Evolutionary conservation across 2,888 invertebrate species (phyloP), one percentile per base, ranked within the genome.

Genomic region (Autographa pulchrina): DNA sequence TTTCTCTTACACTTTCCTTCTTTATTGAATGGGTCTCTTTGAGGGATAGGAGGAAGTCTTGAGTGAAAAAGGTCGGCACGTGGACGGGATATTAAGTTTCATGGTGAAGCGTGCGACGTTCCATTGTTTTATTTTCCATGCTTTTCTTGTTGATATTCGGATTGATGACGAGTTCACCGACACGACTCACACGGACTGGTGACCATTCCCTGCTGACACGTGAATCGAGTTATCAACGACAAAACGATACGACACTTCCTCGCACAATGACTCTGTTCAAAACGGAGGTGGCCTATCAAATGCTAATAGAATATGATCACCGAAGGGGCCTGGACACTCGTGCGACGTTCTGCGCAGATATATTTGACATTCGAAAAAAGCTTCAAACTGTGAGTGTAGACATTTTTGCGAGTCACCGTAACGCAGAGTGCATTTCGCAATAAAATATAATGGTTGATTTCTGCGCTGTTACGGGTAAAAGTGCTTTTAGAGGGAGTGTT

Each of bases 231-330:
- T 78, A 84, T 85, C 84, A 84, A 80, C 81, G 79, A 87, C 85
- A 77, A 86, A 86, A 84, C 86, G 84, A 86, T 85, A 77, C 84
- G 74, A 78, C 83, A 87, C 84, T 86, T 84, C 83, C 88, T 83
- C 86, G 86, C 91, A 91, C 92, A 91, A 91, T 90, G 89, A 91
- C 90, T 87, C 88, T 88, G 83, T 81, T 84, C 88, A 85, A 88
- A 94, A 94, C 95, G 95, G 95, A 95, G 95, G 90, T 95, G 90
- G 92, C 89, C 93, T 89, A 95, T 95, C 95, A 95, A 93, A 93
- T 91, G 90, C 92, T 94, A 93, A 94, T 94, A 91, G 92, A 91
- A 82, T 83, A 82, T 88, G 85, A 91, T 89, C 89, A 85, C 84
- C 88, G 89, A 90, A 93, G 95, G 95, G 95, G 94, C 93, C 94